phyloP scores from a whole-genome alignment of 2,888 invertebrate genomes.

The Liodrosophila aerea region DNA sequence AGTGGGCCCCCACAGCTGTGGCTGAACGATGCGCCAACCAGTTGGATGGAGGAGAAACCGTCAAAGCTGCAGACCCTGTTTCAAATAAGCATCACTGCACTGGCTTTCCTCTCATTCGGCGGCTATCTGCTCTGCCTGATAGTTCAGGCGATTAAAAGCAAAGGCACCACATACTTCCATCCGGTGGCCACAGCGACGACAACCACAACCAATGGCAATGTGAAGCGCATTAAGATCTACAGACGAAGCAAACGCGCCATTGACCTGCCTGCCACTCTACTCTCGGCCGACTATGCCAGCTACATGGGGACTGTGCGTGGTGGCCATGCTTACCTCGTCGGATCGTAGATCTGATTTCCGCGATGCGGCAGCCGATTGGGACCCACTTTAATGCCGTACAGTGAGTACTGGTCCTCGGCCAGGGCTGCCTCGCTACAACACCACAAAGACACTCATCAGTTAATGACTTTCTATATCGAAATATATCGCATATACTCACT shows the following conservation, averaged over 20 bases:
- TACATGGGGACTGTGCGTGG: slow-evolving; percentile 54
- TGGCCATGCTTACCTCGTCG: slow-evolving; percentile 78
- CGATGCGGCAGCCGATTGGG: slow-evolving; percentile 84
- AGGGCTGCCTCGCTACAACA: slow-evolving; percentile 88
- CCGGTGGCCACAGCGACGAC: slow-evolving; percentile 74
- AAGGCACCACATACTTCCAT: slow-evolving; percentile 83
- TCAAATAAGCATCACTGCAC: slow-evolving; percentile 89
- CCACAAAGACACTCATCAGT: background rate
- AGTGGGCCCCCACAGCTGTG: slow-evolving; percentile 18
- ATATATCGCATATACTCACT: slow-evolving; percentile 55
- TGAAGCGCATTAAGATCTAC: slow-evolving; percentile 81
- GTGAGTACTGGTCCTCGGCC: slow-evolving; percentile 87
- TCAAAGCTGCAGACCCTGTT: slow-evolving; percentile 89
- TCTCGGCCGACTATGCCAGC: slow-evolving; percentile 44
- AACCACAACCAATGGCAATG: slow-evolving; percentile 60
- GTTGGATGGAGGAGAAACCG: slow-evolving; percentile 82
- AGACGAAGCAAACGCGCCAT: slow-evolving; percentile 65
- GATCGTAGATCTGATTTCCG: slow-evolving; percentile 82
- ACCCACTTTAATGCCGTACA: slow-evolving; percentile 87
- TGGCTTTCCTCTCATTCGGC: slow-evolving; percentile 92
- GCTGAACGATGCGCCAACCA: slow-evolving; percentile 24
- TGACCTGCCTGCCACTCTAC: slow-evolving; percentile 2
- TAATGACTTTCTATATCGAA: background rate
- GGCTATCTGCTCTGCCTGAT: slow-evolving; percentile 91
- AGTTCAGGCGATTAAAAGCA: slow-evolving; percentile 88